Evolutionary conservation across 2,888 invertebrate species (phyloP).

Genomic region (Beris morrisii): DNA sequence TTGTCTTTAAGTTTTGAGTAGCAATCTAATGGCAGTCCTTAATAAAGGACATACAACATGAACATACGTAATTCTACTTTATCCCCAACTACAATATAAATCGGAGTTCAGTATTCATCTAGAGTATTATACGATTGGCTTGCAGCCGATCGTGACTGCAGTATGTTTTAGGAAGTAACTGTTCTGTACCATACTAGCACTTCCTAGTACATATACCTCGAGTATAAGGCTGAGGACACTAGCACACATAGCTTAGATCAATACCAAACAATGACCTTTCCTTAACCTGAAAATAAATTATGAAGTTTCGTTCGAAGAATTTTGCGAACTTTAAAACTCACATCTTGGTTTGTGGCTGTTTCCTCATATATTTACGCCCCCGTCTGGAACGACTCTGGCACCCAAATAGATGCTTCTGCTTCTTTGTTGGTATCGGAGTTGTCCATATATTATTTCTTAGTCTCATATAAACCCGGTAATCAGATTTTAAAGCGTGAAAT

Average conservation of each 20-base stretch:
- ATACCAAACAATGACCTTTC: slow-evolving; percentile 29
- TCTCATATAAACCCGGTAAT: slow-evolving; percentile 57
- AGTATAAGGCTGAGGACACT: slow-evolving; percentile 16
- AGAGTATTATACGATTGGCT: too few relatives aligned
- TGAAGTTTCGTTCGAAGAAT: slow-evolving; percentile 30
- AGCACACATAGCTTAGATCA: slow-evolving; percentile 21
- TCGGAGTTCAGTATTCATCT: too few relatives aligned
- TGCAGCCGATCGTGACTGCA: too few relatives aligned
- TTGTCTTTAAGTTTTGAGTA: too few relatives aligned
- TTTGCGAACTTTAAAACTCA: slow-evolving; percentile 28
- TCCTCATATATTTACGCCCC: slow-evolving; percentile 2
- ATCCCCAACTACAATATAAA: too few relatives aligned
- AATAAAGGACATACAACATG: too few relatives aligned
- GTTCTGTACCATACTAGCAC: too few relatives aligned
- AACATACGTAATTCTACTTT: too few relatives aligned
- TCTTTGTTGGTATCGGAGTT: slow-evolving; percentile 26
- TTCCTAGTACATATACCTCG: neutral
- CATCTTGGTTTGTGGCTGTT: slow-evolving; percentile 26
- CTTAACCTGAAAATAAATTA: slow-evolving; percentile 29
- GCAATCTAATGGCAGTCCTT: too few relatives aligned
- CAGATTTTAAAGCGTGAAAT: slow-evolving; percentile 53
- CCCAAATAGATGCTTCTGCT: slow-evolving; percentile 2
- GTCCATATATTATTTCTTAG: slow-evolving; percentile 51
- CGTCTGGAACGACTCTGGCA: slow-evolving; percentile 21
- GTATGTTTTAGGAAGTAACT: too few relatives aligned